A percentile compares a stretch with the other conserved stretches of the same genome.
Evolutionary conservation across 92 coral and sea anemone species (phyloP).

Genomic region (Desmophyllum pertusum): DNA sequence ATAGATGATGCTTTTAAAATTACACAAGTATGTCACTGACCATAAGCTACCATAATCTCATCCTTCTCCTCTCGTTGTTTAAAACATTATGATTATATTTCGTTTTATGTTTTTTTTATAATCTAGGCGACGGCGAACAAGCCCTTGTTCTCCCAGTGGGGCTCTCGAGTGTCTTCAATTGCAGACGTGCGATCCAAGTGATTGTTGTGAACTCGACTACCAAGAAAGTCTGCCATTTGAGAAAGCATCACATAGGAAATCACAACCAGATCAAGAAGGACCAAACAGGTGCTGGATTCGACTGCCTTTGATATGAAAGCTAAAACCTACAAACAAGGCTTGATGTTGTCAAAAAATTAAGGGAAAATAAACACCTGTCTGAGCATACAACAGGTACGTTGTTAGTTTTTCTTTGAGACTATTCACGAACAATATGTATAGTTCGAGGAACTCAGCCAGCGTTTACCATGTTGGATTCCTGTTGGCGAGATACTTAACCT

Average conservation of each 20-base stretch:
- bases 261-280: slow-evolving; percentile 14
- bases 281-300: slow-evolving; percentile 5
- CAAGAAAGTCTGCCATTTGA: not conserved
- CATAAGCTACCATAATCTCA: too few species aligned
- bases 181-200: not conserved
- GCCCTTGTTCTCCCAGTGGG: slow-evolving; percentile 1
- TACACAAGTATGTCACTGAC: too few species aligned
- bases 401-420: not conserved
- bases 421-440: not conserved
- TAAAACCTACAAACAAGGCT: not conserved
- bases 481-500: not conserved
- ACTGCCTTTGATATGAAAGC: not conserved
- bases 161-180: not conserved
- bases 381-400: slow-evolving; percentile 11
- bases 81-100: too few species aligned
- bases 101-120: not conserved
- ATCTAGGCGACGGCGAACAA: not conserved
- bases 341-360: not conserved
- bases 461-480: not conserved
- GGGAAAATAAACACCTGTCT: not conserved
- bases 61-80: too few species aligned
- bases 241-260: not conserved
- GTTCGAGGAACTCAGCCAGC: not conserved
- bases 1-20: too few species aligned
- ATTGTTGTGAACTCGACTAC: not conserved